A percentile compares a stretch with the other conserved stretches of the same genome.
Conservation (phyloP, 2,888 invertebrate species). For the Apocheima hispidaria region DNA sequence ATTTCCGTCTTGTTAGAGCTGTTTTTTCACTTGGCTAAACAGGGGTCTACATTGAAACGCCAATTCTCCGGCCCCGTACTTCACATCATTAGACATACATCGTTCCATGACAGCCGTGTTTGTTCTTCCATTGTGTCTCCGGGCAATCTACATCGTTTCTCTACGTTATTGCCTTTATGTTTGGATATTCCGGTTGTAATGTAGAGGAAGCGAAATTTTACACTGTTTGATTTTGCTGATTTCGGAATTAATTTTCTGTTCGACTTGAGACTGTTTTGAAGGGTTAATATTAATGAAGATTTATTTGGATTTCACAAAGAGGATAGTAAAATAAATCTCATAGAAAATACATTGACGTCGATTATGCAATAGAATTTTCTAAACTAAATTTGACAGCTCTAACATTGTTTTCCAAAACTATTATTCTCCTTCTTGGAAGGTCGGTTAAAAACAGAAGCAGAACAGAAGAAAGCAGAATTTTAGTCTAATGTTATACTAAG, state of each 20-base stretch:
- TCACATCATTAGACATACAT: conserved; percentile 14
- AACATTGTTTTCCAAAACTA: too few relatives aligned
- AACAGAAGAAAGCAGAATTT: too few relatives aligned
- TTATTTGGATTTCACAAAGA: not conserved
- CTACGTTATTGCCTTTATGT: conserved; percentile 30
- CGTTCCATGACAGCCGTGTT: conserved; percentile 18
- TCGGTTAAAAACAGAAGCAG: too few relatives aligned
- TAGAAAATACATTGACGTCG: not conserved
- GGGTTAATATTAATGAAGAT: not conserved
- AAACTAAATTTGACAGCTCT: too few relatives aligned
- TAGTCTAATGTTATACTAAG: too few relatives aligned
- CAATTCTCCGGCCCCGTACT: not conserved
- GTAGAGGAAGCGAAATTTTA: conserved; percentile 22
- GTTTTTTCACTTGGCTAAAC: too few relatives aligned
- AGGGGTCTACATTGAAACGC: too few relatives aligned
- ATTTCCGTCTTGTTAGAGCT: too few relatives aligned
- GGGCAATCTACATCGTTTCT: conserved; percentile 19
- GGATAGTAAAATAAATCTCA: not conserved
- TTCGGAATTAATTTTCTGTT: conserved; percentile 23
- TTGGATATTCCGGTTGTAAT: conserved; percentile 30
- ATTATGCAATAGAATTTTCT: too few relatives aligned
- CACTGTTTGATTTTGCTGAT: conserved; percentile 29
- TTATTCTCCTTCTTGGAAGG: too few relatives aligned
- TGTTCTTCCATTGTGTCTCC: conserved; percentile 25
- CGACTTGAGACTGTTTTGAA: conserved; percentile 19